Percentiles rank a stretch among this genome's conserved stretches.
Evolutionary conservation across 1,140 invertebrate species (phyloP).

Genomic region (Diorhabda elongata): DNA sequence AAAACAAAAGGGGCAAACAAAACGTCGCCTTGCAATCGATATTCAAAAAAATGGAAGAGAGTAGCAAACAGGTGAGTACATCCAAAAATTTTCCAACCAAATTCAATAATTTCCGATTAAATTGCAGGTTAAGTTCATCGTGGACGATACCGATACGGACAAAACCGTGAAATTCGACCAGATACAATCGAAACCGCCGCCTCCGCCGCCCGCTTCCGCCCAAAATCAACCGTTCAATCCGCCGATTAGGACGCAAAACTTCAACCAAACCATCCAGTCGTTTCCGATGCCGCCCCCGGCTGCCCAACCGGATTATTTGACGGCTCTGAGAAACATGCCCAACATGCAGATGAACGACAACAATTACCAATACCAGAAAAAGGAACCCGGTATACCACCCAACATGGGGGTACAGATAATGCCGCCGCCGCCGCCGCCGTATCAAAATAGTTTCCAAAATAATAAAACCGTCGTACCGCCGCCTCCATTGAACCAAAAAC

Average conservation of each 20-base stretch:
- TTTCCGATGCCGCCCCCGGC: constrained; percentile 22
- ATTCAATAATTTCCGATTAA: constrained; percentile 6
- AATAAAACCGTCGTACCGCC: constrained; percentile 10
- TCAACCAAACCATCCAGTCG: constrained; percentile 32
- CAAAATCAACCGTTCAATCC: constrained; percentile 24
- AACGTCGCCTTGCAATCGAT: constrained; percentile 63
- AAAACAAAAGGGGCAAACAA: constrained; percentile 41
- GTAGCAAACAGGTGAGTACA: constrained; percentile 54
- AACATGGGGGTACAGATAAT: constrained; percentile 18
- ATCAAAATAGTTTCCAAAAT: constrained; percentile 20
- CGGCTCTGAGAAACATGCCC: constrained; percentile 27
- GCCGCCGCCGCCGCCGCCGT: constrained; percentile 6
- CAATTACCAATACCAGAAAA: constrained; percentile 30
- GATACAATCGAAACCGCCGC: neutral
- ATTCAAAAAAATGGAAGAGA: constrained; percentile 59
- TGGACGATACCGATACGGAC: constrained; percentile 32
- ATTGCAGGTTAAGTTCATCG: constrained; percentile 40
- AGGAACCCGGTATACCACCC: constrained; percentile 5
- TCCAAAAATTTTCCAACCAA: neutral
- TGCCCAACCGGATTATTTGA: constrained; percentile 27
- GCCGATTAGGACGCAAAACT: constrained; percentile 27
- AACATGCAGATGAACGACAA: constrained; percentile 25
- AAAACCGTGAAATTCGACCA: constrained; percentile 32
- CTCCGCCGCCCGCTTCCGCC: neutral
- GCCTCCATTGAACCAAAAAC: constrained; percentile 15